A percentile compares a stretch with the other conserved stretches of the same genome.
These are phyloP conservation scores for Drosophila mayri DNA, from an alignment of 1,140 invertebrate genomes.

Conservation along the genomic window DNA sequence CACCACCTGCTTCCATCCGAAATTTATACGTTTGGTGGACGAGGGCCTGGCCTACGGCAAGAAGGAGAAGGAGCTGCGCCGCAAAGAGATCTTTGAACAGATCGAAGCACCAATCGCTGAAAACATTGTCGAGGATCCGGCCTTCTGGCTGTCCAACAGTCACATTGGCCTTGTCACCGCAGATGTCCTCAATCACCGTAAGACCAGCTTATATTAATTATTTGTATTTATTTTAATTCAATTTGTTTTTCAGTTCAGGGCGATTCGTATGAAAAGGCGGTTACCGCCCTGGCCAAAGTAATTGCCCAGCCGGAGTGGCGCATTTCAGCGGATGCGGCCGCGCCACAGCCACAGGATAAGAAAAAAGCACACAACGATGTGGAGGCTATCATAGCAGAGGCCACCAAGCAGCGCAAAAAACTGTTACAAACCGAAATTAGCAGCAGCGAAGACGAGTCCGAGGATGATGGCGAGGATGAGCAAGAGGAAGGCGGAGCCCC, in stretches of 20 bases:
- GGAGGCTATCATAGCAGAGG: constrained; percentile 65
- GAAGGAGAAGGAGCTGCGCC: constrained; percentile 90
- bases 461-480: constrained; percentile 28
- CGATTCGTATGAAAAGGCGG: constrained; percentile 83
- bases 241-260: constrained; percentile 54
- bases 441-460: constrained; percentile 33
- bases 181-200: constrained; percentile 89
- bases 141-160: constrained; percentile 89
- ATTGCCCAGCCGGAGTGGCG: constrained; percentile 85
- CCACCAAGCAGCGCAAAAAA: constrained; percentile 61
- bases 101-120: constrained; percentile 88
- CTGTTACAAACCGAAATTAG: constrained; percentile 19
- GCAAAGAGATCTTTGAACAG: constrained; percentile 90
- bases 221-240: not conserved
- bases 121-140: constrained; percentile 87
- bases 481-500: constrained; percentile 3
- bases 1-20: constrained; percentile 90
- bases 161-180: constrained; percentile 89
- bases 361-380: constrained; percentile 65
- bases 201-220: constrained; percentile 11
- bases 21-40: constrained; percentile 89
- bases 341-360: constrained; percentile 54
- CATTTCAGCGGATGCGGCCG: constrained; percentile 47
- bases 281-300: constrained; percentile 84
- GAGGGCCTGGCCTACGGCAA: constrained; percentile 91